Evolutionary conservation across 2,113 vertebrate species (phyloP).

Genomic region (Neodontobutis hainanensis): DNA sequence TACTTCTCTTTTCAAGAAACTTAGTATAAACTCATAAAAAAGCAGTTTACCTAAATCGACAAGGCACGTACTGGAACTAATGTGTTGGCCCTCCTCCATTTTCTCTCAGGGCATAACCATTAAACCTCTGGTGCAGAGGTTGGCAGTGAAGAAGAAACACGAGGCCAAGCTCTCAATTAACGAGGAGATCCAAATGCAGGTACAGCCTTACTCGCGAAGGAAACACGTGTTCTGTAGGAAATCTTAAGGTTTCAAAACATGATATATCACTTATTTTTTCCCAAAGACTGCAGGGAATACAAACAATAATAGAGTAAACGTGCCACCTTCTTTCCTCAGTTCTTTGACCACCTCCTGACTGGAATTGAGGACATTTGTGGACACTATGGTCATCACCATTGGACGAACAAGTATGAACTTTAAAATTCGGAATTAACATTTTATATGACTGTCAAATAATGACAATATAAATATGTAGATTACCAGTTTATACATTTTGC

Average conservation of each 20-base stretch:
- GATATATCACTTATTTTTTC: too few relatives aligned
- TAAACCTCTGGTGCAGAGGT: constrained; percentile 92
- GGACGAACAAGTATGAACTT: constrained; percentile 95
- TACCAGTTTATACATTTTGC: too few relatives aligned
- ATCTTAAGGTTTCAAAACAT: too few relatives aligned
- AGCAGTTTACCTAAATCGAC: neutral
- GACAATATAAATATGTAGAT: too few relatives aligned
- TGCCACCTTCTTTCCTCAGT: constrained; percentile 72
- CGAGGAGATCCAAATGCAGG: constrained; percentile 98
- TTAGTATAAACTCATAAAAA: neutral
- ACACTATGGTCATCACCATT: constrained; percentile 97
- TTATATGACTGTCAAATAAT: too few relatives aligned
- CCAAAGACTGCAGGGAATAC: neutral
- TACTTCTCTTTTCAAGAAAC: neutral
- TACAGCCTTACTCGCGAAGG: constrained; percentile 42
- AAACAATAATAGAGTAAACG: neutral
- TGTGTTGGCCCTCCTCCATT: neutral
- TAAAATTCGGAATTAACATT: neutral
- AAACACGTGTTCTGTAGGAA: too few relatives aligned
- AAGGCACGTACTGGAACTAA: constrained; percentile 1
- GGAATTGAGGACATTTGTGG: constrained; percentile 98
- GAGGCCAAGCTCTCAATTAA: constrained; percentile 96
- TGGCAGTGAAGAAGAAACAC: constrained; percentile 98
- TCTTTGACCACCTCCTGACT: constrained; percentile 96
- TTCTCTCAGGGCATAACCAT: constrained; percentile 93